Evolutionary conservation across 2,113 vertebrate species (phyloP).

Genomic region (Pygoscelis adeliae): DNA sequence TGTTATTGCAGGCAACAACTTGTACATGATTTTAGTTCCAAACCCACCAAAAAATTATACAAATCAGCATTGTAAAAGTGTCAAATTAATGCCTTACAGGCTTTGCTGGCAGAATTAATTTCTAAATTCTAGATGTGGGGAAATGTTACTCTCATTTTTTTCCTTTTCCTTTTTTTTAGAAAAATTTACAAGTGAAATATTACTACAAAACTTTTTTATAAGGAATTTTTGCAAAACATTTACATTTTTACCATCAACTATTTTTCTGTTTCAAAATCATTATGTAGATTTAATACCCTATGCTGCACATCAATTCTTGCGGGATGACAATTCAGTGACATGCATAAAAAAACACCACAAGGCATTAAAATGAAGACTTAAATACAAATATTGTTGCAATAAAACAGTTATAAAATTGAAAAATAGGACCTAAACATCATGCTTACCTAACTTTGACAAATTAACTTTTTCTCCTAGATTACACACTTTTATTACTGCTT

Average conservation of each 20-base stretch:
- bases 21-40: conserved; percentile 85
- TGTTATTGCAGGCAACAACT: conserved; percentile 94
- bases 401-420: conserved; percentile 89
- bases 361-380: conserved; percentile 87
- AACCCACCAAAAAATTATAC: conserved; percentile 95
- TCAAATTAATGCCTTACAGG: conserved; percentile 94
- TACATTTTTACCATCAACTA: conserved; percentile 85
- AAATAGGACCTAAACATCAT: conserved; percentile 87
- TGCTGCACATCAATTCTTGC: conserved; percentile 85
- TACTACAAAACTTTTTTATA: conserved; percentile 94
- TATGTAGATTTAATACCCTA: conserved; percentile 84
- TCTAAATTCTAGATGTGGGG: conserved; percentile 92
- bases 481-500: conserved; percentile 85
- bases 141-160: conserved; percentile 73
- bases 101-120: conserved; percentile 93
- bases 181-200: conserved; percentile 99
- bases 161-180: conserved; percentile 81
- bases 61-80: conserved; percentile 99
- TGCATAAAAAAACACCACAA: conserved; percentile 85
- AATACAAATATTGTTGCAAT: conserved; percentile 87
- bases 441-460: conserved; percentile 85
- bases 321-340: conserved; percentile 84
- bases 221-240: conserved; percentile 85
- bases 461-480: conserved; percentile 84
- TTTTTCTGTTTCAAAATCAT: conserved; percentile 84